Conservation (phyloP, 2,797 vertebrate genomes). For the Chelon labrosus region DNA sequence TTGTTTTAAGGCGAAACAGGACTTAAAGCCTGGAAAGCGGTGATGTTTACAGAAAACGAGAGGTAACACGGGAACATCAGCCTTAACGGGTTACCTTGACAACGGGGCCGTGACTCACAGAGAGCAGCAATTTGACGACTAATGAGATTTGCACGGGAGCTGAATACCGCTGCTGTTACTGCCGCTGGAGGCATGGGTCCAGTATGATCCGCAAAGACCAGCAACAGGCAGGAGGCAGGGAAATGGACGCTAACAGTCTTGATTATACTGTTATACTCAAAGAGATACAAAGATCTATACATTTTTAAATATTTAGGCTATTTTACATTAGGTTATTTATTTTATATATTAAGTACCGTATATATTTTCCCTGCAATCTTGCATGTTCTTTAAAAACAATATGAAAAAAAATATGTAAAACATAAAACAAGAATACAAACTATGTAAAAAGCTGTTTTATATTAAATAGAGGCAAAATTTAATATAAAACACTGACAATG, state of each 20-base stretch:
- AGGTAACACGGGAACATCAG: constrained; percentile 49
- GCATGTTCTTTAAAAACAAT: too few species aligned
- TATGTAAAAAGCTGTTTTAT: neutral
- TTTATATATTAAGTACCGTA: too few species aligned
- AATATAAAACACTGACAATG: too few species aligned
- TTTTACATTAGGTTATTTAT: neutral
- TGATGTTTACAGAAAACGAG: constrained; percentile 4
- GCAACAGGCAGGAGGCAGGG: constrained; percentile 38
- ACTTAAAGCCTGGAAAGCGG: neutral
- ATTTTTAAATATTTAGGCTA: neutral
- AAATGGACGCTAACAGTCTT: neutral
- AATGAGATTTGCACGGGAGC: constrained; percentile 80
- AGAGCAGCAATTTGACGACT: constrained; percentile 78
- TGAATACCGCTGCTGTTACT: constrained; percentile 61
- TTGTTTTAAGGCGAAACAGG: neutral
- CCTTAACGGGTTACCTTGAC: constrained; percentile 79
- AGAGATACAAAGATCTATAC: neutral
- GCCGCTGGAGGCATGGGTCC: constrained; percentile 50
- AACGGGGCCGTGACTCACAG: constrained; percentile 81
- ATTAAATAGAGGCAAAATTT: neutral
- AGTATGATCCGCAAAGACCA: constrained; percentile 10
- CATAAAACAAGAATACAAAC: neutral
- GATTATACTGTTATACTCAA: neutral
- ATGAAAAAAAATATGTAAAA: neutral
- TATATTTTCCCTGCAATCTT: neutral